Conservation (phyloP, 2,888 invertebrate species). For the Osedax fenrisi region DNA sequence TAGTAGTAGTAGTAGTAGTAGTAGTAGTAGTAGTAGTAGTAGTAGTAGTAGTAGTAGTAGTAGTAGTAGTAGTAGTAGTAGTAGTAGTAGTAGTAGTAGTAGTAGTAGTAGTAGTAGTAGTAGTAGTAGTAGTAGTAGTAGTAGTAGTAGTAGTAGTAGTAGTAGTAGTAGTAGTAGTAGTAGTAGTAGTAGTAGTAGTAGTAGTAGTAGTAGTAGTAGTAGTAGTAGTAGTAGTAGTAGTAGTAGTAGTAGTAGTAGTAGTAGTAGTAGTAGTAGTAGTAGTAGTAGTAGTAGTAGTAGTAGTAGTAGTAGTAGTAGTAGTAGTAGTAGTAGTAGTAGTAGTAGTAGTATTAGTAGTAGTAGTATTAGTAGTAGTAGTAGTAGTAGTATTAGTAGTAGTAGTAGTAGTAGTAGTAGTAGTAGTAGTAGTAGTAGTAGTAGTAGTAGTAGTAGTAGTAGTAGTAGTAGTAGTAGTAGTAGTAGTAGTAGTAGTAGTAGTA, state of each 20-base stretch:
- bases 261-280: neutral
- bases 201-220: neutral
- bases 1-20: constrained; percentile 22
- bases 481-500: neutral
- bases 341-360: neutral
- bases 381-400: neutral
- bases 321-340: neutral
- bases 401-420: neutral
- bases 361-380: neutral
- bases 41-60: constrained; percentile 8
- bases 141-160: constrained; percentile 8
- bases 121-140: constrained; percentile 16
- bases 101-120: constrained; percentile 14
- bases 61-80: constrained; percentile 16
- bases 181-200: neutral
- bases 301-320: neutral
- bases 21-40: constrained; percentile 20
- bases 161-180: neutral
- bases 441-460: neutral
- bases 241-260: neutral
- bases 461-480: neutral
- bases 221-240: neutral
- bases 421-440: neutral
- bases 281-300: neutral
- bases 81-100: constrained; percentile 14